phyloP scores from a whole-genome alignment of 2,113 vertebrate species.

The Callorhinus ursinus region DNA sequence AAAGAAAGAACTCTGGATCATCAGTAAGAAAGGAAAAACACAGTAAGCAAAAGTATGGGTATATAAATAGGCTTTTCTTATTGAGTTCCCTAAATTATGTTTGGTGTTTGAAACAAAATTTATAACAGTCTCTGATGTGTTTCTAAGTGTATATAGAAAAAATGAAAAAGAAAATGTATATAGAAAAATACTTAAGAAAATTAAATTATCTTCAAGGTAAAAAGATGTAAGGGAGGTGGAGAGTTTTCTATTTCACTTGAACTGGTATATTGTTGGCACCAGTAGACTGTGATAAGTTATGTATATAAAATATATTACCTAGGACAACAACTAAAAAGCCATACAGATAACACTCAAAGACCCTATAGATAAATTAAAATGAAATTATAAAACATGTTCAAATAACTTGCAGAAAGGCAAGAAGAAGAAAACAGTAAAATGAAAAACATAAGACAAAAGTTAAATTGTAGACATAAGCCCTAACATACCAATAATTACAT shows the following conservation, averaged over 20 bases:
- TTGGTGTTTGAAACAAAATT: background rate
- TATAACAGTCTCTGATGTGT: background rate
- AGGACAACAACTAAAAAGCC: background rate
- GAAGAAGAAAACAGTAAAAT: background rate
- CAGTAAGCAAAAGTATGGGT: background rate
- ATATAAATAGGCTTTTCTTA: background rate
- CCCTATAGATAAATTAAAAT: background rate
- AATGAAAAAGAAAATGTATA: background rate
- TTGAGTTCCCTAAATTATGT: background rate
- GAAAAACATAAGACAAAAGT: background rate
- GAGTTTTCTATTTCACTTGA: background rate
- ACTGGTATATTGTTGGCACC: background rate
- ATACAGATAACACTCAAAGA: background rate
- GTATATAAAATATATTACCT: background rate
- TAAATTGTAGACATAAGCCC: background rate
- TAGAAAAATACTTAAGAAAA: background rate
- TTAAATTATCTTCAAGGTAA: background rate
- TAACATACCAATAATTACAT: background rate
- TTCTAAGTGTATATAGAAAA: background rate
- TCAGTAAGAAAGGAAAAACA: background rate
- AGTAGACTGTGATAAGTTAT: background rate
- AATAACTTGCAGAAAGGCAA: background rate
- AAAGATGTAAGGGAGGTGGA: background rate
- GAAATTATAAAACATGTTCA: background rate
- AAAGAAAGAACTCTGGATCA: background rate